Base-by-base conservation (phyloP, 2,888 invertebrate genomes). In the Aphrophora alni region DNA sequence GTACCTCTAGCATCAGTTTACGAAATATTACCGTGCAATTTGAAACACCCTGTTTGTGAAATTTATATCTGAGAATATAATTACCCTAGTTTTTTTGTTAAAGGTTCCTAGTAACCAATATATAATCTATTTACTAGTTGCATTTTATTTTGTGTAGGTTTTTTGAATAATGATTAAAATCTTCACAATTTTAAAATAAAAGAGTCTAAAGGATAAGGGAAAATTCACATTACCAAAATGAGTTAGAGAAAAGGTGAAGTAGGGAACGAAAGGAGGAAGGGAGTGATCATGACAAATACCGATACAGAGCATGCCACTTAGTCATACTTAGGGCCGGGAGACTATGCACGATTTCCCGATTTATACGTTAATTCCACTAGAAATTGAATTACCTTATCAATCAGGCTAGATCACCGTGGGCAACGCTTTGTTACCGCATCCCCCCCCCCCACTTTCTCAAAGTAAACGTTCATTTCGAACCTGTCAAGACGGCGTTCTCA, bases 221-320 rank as follows among this genome's bases (percentile, higher is more conserved):
- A 75, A 75, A 81, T 78, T 78, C 75, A 75, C 78, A 81, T 81
- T 81, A 81, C 78, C 75, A 71, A 72, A 81, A 81, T 81, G 78
- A 81, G 78, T 44, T 51, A 21, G 59, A 74, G 75, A 59, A 72
- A 75, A 69, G 70, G 81, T 77, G 70, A 79, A 72, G 59, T 76
- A 77, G 80, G 80, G 75, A 74, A 69, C 69, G 81, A 72, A 69
- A 79, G 72, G 59, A 78, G 74, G 80, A 77, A 81, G 38, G 59
- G 51, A 77, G 69, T 78, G 82, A 80, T 81, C 81, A 83, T 84
- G 83, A 84, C 82, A 83, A 84, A 84, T 83, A 80, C 83, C 84
- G 79, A 84, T 84, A 80, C 80, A 77, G 78, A 75, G 82, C 5
- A 59, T 59, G 71, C 75, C 78, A 69, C 82, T 82, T 81, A 74